Percentiles rank a stretch among this genome's conserved stretches.
These are phyloP conservation scores for Odontocerum albicorne DNA, from an alignment of 2,888 invertebrate genomes.

Conservation along the genomic window DNA sequence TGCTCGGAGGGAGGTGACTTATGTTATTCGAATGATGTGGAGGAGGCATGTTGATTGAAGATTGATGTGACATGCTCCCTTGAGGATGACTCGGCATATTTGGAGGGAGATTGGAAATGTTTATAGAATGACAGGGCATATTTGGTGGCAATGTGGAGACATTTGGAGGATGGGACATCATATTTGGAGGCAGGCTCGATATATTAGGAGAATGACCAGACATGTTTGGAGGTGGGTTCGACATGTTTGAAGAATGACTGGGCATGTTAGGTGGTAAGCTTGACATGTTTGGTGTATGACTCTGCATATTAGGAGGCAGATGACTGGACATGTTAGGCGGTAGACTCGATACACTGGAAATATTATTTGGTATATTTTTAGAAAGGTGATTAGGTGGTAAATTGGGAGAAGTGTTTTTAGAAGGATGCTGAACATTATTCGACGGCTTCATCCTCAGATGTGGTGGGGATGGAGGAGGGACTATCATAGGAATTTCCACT, in stretches of 20 bases:
- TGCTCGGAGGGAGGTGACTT: conserved; percentile 6
- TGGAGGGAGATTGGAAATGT: neutral
- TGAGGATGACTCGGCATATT: neutral
- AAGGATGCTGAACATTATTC: neutral
- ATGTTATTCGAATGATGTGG: neutral
- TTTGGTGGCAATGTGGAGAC: neutral
- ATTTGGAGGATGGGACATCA: neutral
- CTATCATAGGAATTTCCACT: conserved; percentile 11
- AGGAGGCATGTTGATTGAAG: neutral
- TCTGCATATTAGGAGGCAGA: neutral
- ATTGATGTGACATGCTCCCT: neutral
- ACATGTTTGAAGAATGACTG: conserved; percentile 7
- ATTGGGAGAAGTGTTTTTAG: neutral
- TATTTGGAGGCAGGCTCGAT: conserved; percentile 3
- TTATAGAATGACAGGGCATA: neutral
- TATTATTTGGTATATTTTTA: neutral
- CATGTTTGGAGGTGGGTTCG: conserved; percentile 11
- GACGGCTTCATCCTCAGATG: neutral
- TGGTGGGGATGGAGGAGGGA: conserved; percentile 17
- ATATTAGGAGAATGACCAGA: conserved; percentile 2
- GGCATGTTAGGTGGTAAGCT: conserved; percentile 13
- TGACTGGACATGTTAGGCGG: conserved; percentile 10
- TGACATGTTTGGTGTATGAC: conserved; percentile 2
- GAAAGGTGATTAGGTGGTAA: neutral
- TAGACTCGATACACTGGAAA: conserved; percentile 1